Evolutionary conservation across 2,888 invertebrate genomes (phyloP).

Genomic region (Drosophila mimica): DNA sequence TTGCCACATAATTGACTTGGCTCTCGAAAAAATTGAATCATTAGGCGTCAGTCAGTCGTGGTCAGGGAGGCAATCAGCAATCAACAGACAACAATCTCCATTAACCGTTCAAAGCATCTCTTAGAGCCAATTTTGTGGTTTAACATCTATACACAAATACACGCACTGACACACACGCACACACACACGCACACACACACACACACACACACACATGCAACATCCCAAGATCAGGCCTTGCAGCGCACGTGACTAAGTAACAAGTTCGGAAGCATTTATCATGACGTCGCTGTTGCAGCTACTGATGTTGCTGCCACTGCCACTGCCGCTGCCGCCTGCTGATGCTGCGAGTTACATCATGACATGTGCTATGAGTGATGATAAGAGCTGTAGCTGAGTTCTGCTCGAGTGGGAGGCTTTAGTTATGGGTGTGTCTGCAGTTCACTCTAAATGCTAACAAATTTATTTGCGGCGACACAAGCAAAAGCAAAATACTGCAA

Average conservation of each 20-base stretch:
- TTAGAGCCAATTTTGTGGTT: conserved; percentile 45
- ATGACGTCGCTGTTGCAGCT: conserved; percentile 38
- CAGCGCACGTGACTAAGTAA: conserved; percentile 56
- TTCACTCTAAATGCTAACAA: conserved; percentile 62
- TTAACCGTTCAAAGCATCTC: conserved; percentile 61
- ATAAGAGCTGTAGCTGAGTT: conserved; percentile 16
- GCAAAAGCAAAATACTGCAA: conserved; percentile 54
- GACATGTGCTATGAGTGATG: conserved; percentile 49
- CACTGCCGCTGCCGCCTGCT: background rate
- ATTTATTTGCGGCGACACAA: conserved; percentile 71
- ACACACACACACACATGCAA: background rate
- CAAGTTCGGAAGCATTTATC: conserved; percentile 65
- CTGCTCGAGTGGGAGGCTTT: background rate
- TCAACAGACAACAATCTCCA: conserved; percentile 38
- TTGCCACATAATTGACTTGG: conserved; percentile 62
- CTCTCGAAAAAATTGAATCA: conserved; percentile 70
- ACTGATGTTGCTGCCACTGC: background rate
- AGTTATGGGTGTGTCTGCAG: conserved; percentile 2
- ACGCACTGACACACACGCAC: background rate
- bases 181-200: background rate
- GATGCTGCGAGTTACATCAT: background rate
- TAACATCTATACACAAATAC: conserved; percentile 11
- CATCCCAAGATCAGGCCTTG: conserved; percentile 16
- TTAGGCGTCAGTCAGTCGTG: conserved; percentile 55
- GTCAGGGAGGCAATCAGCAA: conserved; percentile 57